Evolutionary conservation across 2,888 invertebrate genomes (phyloP).

Genomic region (Melanophora roralis): DNA sequence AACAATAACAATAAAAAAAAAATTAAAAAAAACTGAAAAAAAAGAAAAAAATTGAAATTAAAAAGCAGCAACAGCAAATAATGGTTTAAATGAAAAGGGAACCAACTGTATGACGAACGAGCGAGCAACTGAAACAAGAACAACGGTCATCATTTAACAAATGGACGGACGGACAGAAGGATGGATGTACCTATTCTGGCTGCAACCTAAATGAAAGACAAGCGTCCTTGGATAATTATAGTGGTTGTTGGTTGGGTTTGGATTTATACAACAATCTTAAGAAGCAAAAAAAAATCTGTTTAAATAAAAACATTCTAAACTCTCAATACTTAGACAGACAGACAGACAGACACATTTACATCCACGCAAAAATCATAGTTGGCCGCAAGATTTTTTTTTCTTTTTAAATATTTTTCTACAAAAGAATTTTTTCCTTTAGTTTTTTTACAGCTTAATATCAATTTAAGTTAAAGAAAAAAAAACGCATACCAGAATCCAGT

Average conservation of each 20-base stretch:
- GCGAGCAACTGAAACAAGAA: not conserved
- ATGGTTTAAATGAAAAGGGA: constrained; percentile 39
- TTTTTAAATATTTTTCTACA: constrained; percentile 1
- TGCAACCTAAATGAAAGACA: constrained; percentile 57
- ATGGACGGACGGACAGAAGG: not conserved
- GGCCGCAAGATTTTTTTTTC: constrained; percentile 5
- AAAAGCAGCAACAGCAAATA: not conserved
- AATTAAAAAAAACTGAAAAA: constrained; percentile 16
- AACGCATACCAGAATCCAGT: constrained; percentile 44
- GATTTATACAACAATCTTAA: constrained; percentile 43
- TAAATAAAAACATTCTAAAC: not conserved
- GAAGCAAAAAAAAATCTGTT: no score
- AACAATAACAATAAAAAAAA: constrained; percentile 36
- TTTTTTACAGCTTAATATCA: constrained; percentile 26
- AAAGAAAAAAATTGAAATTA: not conserved
- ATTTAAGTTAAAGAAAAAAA: not conserved
- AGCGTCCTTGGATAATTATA: constrained; percentile 63
- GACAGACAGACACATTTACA: constrained; percentile 46
- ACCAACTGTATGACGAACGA: not conserved
- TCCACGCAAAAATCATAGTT: constrained; percentile 54
- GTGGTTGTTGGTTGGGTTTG: constrained; percentile 16
- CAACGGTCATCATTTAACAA: constrained; percentile 30
- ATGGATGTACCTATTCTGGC: not conserved
- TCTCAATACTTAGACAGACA: no score
- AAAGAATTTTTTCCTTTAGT: constrained; percentile 35